phyloP scores from a whole-genome alignment of 2,113 vertebrate genomes.

The Clarias macrocephalus region DNA sequence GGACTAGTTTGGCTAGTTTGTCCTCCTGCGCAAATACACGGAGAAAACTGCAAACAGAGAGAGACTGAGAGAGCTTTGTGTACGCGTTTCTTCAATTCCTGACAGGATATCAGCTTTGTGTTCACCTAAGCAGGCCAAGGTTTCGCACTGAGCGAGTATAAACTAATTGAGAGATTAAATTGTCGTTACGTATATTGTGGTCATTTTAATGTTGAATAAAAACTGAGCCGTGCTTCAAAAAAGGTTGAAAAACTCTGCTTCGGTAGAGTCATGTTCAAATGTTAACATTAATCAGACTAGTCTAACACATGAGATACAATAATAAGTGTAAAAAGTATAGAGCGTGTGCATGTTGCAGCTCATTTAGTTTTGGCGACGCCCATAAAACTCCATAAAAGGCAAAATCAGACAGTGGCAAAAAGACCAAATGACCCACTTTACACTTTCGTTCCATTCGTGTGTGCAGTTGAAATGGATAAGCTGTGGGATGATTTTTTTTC shows the following conservation, averaged over 20 bases:
- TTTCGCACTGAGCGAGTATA: conserved; percentile 1
- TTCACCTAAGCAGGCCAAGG: conserved; percentile 16
- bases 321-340: no score
- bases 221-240: no score
- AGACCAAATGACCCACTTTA: not conserved
- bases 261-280: no score
- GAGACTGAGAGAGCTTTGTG: not conserved
- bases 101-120: conserved; percentile 24
- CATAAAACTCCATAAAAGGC: not conserved
- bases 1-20: no score
- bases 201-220: no score
- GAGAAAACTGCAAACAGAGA: no score
- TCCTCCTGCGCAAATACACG: no score
- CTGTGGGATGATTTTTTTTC: not conserved
- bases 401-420: not conserved
- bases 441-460: not conserved
- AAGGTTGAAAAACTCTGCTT: no score
- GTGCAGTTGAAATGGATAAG: not conserved
- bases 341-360: not conserved
- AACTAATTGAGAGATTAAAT: not conserved
- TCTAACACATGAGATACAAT: no score
- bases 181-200: not conserved
- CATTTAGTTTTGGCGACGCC: not conserved
- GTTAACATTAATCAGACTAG: no score
- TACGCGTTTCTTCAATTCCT: conserved; percentile 14